Conservation (phyloP, 2,888 invertebrate species). For the Agrotis ipsilon region DNA sequence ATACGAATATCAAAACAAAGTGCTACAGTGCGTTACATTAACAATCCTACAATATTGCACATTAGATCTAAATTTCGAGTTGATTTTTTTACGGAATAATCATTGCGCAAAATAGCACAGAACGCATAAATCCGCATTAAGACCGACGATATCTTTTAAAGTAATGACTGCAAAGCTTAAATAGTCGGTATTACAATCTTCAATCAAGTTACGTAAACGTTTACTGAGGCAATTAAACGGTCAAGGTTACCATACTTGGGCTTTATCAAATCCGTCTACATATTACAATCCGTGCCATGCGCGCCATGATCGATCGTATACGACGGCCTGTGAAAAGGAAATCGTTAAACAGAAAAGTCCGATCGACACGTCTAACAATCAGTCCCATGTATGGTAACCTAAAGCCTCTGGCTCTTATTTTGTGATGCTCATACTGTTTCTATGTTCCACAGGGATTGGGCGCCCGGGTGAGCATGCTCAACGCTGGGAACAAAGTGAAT, state of each 20-base stretch:
- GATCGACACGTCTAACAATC: background rate
- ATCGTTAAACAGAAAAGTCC: slow-evolving; percentile 2
- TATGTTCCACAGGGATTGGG: slow-evolving; percentile 68
- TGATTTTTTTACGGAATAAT: slow-evolving; percentile 48
- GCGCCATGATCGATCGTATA: background rate
- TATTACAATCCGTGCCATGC: too few relatives aligned
- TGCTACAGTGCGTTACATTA: slow-evolving; percentile 40
- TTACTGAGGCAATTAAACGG: slow-evolving; percentile 23
- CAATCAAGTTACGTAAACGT: slow-evolving; percentile 50
- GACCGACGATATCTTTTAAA: slow-evolving; percentile 25
- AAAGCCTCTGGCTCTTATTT: slow-evolving; percentile 27
- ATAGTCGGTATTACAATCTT: slow-evolving; percentile 19
- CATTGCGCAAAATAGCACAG: slow-evolving; percentile 23
- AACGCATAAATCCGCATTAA: slow-evolving; percentile 15
- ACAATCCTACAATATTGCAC: slow-evolving; percentile 38
- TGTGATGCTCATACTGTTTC: slow-evolving; percentile 41
- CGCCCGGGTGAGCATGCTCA: slow-evolving; percentile 65
- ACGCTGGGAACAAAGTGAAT: slow-evolving; percentile 30
- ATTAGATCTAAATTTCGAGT: slow-evolving; percentile 40
- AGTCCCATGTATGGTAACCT: slow-evolving; percentile 39
- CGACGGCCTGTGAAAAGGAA: slow-evolving; percentile 5
- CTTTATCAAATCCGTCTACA: background rate
- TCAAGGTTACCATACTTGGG: slow-evolving; percentile 46
- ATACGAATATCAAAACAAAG: slow-evolving; percentile 33
- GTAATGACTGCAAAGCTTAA: slow-evolving; percentile 28